Base-by-base conservation (phyloP, 1,140 invertebrate genomes). In the Diachasmimorpha longicaudata region DNA sequence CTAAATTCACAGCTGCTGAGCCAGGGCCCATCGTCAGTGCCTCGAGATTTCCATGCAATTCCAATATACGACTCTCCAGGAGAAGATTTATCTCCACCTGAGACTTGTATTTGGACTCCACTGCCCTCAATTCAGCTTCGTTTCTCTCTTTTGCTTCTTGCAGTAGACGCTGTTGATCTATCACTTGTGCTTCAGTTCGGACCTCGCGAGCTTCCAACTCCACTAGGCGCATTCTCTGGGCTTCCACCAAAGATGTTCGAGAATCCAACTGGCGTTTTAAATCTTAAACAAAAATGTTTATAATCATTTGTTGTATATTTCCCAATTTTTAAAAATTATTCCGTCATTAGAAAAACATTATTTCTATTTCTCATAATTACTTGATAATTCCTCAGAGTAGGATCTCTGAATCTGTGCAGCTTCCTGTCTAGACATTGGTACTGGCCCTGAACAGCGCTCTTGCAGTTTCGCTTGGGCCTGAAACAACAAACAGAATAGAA, bases 101-200 rank as follows among this genome's bases (percentile, higher is more conserved):
- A 6, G 91, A 90, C 69, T 91, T 89, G 82, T 95, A 95, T 83
- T 95, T 95, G 55, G 92, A 93, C 80, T 93, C 93, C 1, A 94
- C 88, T 3, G 93, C 91, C 84, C 91, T 85, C 42, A 91, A 81
- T 71, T 90, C 88, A 8, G 87, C 86, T 71, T 89, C 90, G 79
- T 90, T 87, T 76, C 90, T 88, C 73, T 90, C 91, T 42, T 89
- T 90, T 11, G 89, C 87, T 69, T 88, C 85, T 55, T 89, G 86
- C 25, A 90, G 77, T n/a, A 88, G 82, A 13, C 89, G 87, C 81
- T 89, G 87, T 75, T 90, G 83, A 66, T 91, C 90, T 16, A 87
- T 83, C 3, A 89, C 71, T 37, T 88, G 87, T 3, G 84, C 80
- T 67, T 91, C 91, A 37, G 90, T 91, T 25, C 86, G 84, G 0